Percentiles rank a stretch among this genome's conserved stretches.
phyloP scores from a whole-genome alignment of 2,888 invertebrate species.

The Argynnis bischoffii region DNA sequence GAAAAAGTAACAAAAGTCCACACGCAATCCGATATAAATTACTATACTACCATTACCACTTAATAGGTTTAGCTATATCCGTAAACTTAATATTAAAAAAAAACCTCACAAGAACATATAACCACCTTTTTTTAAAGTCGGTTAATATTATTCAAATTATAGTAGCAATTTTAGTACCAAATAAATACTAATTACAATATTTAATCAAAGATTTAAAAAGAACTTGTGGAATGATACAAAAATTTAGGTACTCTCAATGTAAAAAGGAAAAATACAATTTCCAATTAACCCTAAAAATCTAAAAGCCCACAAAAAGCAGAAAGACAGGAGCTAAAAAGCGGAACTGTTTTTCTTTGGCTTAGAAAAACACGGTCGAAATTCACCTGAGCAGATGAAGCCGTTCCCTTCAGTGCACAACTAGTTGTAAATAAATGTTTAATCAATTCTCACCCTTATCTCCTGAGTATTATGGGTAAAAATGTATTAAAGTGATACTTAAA shows the following conservation, averaged over 20 bases:
- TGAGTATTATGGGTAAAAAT: conserved; percentile 3
- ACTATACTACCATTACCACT: no score
- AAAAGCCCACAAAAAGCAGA: conserved; percentile 24
- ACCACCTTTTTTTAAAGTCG: no score
- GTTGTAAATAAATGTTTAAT: not conserved
- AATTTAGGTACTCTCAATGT: not conserved
- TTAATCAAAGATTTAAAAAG: not conserved
- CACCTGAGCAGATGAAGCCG: conserved; percentile 49
- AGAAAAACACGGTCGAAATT: conserved; percentile 47
- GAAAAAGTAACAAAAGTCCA: no score
- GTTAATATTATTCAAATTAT: no score
- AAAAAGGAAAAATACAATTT: conserved; percentile 5
- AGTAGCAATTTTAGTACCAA: no score
- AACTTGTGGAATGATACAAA: not conserved
- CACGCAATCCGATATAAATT: no score
- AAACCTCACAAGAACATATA: no score
- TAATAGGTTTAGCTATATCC: no score
- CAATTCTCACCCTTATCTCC: conserved; percentile 3
- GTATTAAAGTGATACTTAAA: conserved; percentile 6
- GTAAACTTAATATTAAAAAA: no score
- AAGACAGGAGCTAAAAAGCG: conserved; percentile 27
- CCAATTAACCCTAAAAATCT: conserved; percentile 11
- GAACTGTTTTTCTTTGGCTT: conserved; percentile 34
- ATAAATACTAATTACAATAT: not conserved
- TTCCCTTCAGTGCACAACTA: conserved; percentile 36